Conservation (phyloP, 1,140 invertebrate species). For the Apocrypta bakeri region DNA sequence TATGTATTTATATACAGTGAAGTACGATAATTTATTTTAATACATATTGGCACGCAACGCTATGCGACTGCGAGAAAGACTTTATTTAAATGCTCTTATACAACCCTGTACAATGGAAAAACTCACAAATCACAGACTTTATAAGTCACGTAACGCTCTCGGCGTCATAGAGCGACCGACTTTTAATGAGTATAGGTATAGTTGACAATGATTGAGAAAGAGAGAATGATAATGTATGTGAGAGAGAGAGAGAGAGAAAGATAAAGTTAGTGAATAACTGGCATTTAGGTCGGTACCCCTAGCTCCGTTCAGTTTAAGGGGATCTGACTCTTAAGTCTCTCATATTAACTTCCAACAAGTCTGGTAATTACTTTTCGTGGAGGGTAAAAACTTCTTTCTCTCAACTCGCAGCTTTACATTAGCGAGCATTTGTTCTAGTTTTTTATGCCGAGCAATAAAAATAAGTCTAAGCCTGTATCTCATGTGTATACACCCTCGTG, state of each 20-base stretch:
- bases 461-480: constrained; percentile 18
- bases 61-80: constrained; percentile 32
- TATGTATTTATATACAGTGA: constrained; percentile 17
- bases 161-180: not conserved
- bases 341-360: constrained; percentile 41
- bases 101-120: not conserved
- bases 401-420: constrained; percentile 45
- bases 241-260: not conserved
- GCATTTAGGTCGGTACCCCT: constrained; percentile 22
- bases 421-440: constrained; percentile 39
- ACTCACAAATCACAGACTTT: constrained; percentile 44
- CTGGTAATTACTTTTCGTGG: constrained; percentile 40
- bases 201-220: constrained; percentile 43
- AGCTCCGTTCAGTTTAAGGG: not conserved
- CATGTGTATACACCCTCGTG: not conserved
- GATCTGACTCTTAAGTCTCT: constrained; percentile 11
- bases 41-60: constrained; percentile 41
- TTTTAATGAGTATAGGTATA: constrained; percentile 43
- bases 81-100: not conserved
- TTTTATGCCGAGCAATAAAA: constrained; percentile 39
- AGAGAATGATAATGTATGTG: not conserved
- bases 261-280: constrained; percentile 15
- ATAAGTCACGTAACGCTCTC: constrained; percentile 38
- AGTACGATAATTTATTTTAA: too few species aligned
- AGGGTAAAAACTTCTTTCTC: constrained; percentile 31